A percentile compares a stretch with the other conserved stretches of the same genome.
Evolutionary conservation across 2,113 vertebrate species (phyloP).

Genomic region (Ramphastos sulfuratus): DNA sequence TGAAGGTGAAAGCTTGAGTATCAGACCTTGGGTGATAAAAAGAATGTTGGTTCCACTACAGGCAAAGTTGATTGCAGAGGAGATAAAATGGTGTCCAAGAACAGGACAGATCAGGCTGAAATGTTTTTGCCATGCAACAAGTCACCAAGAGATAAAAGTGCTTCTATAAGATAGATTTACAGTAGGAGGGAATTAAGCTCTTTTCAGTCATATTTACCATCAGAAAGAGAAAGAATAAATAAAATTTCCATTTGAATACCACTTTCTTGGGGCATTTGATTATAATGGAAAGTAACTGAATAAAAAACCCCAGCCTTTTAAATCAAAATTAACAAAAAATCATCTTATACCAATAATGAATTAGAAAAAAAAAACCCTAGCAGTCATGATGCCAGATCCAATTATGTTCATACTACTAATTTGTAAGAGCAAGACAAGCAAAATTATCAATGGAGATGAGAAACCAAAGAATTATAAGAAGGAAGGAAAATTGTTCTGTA

Average conservation of each 20-base stretch:
- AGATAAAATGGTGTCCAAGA: conserved; percentile 52
- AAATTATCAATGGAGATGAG: conserved; percentile 41
- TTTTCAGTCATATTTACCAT: background rate
- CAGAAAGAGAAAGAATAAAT: background rate
- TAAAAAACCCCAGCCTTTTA: background rate
- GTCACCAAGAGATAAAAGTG: conserved; percentile 17
- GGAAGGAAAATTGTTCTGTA: conserved; percentile 16
- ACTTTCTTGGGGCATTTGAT: background rate
- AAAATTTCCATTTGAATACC: background rate
- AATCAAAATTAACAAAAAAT: background rate
- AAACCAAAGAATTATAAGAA: background rate
- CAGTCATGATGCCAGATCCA: conserved; percentile 35
- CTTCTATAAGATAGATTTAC: background rate
- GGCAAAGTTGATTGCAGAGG: conserved; percentile 6
- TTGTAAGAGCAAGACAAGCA: conserved; percentile 36
- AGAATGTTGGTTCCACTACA: conserved; percentile 42
- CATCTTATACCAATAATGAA: conserved; percentile 16
- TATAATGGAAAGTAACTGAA: background rate
- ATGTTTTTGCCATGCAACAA: background rate
- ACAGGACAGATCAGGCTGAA: conserved; percentile 3
- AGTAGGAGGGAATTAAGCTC: background rate
- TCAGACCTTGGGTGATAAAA: conserved; percentile 59
- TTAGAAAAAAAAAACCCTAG: background rate
- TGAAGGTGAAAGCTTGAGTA: conserved; percentile 62
- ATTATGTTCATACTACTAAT: conserved; percentile 1